Percentiles rank a stretch among this genome's conserved stretches.
Evolutionary conservation across 1,140 invertebrate genomes (phyloP).

Genomic region (Lepidurus couesii): DNA sequence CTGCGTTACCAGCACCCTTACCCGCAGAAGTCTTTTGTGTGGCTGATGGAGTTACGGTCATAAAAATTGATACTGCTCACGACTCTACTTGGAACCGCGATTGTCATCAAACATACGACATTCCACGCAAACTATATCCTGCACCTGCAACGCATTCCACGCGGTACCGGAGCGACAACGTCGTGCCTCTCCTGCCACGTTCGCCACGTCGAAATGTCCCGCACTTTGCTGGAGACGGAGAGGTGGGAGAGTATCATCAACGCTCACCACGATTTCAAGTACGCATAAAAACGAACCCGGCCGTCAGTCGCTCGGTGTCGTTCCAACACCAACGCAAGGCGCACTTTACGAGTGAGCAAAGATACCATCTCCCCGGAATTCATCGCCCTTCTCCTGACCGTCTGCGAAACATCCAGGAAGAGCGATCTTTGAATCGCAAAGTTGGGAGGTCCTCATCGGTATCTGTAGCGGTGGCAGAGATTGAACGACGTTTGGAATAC

Average conservation of each 20-base stretch:
- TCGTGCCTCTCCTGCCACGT: not conserved
- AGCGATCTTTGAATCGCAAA: not conserved
- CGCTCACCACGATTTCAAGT: not conserved
- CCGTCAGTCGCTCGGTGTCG: not conserved
- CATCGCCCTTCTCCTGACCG: not conserved
- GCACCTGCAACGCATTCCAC: not conserved
- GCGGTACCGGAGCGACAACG: not conserved
- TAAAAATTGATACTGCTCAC: constrained; percentile 6
- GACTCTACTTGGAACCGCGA: not conserved
- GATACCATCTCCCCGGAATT: not conserved
- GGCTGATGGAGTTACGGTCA: constrained; percentile 8
- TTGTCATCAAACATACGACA: constrained; percentile 14
- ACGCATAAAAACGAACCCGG: not conserved
- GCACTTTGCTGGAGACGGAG: not conserved
- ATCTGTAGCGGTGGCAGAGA: constrained; percentile 31
- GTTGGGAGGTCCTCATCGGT: constrained; percentile 28
- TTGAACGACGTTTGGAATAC: constrained; percentile 20
- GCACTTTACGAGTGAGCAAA: not conserved
- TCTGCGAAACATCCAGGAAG: not conserved
- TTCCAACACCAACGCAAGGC: constrained; percentile 11
- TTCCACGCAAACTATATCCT: not conserved
- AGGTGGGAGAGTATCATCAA: not conserved
- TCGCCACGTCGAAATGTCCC: not conserved
- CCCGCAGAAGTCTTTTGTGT: not conserved
- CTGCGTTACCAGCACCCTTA: constrained; percentile 9